Percentiles rank a stretch among this genome's conserved stretches.
Evolutionary conservation across 2,113 vertebrate species (phyloP).

Genomic region (Cebidichthys violaceus): DNA sequence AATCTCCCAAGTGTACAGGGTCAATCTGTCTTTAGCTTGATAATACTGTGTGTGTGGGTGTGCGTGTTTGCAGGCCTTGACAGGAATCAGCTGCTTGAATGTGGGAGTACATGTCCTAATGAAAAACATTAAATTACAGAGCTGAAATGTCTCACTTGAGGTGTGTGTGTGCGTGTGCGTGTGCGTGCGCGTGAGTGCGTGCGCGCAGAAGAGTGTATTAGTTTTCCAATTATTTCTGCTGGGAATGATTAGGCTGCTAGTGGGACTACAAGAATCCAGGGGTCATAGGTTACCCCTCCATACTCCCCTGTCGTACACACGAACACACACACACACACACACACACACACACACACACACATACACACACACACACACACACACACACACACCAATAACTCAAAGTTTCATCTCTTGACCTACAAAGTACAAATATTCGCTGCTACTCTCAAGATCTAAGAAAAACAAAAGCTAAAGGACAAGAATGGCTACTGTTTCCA

Average conservation of each 20-base stretch:
- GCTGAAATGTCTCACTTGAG: conserved; percentile 35
- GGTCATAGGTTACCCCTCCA: conserved; percentile 67
- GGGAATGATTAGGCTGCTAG: conserved; percentile 73
- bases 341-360: conserved; percentile 21
- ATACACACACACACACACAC: background rate
- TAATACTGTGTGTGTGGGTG: conserved; percentile 11
- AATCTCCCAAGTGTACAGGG: conserved; percentile 33
- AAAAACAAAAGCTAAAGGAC: conserved; percentile 65
- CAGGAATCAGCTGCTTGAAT: conserved; percentile 43
- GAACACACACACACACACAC: conserved; percentile 31
- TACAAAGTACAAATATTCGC: conserved; percentile 45
- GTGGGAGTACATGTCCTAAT: conserved; percentile 44
- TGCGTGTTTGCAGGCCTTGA: background rate
- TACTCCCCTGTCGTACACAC: conserved; percentile 37
- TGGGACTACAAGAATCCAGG: conserved; percentile 69
- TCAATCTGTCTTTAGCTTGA: conserved; percentile 36
- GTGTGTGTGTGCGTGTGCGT: background rate
- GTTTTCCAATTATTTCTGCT: conserved; percentile 75
- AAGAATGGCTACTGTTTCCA: conserved; percentile 78
- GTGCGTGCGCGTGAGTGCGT: conserved; percentile 20
- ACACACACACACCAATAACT: conserved; percentile 32
- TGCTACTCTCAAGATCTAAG: conserved; percentile 45
- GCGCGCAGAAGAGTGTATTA: conserved; percentile 57
- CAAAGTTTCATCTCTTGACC: conserved; percentile 52
- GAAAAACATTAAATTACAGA: conserved; percentile 59